Conservation (phyloP, 2,113 vertebrate genomes). For the Neolamprologus sp. region DNA sequence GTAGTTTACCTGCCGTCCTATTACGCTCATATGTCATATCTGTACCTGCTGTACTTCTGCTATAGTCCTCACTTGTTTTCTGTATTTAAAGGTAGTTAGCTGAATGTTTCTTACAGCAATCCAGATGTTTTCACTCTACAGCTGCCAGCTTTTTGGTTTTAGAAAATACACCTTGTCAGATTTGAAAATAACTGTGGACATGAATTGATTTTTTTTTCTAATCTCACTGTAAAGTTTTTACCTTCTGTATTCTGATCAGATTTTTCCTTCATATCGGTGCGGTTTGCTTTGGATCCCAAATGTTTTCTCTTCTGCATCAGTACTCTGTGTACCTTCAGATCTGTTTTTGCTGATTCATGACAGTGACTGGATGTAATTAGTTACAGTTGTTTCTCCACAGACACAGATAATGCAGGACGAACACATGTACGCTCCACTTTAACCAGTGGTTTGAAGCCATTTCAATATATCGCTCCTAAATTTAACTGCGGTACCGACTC, state of each 20-base stretch:
- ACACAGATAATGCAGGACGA: background rate
- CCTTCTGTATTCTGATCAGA: background rate
- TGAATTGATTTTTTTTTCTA: background rate
- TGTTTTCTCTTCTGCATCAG: background rate
- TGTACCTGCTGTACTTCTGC: slow-evolving; percentile 37
- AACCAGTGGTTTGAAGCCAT: background rate
- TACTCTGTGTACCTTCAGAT: background rate
- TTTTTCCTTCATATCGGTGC: background rate
- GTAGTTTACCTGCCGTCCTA: slow-evolving; percentile 44
- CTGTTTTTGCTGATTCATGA: background rate
- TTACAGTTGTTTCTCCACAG: background rate
- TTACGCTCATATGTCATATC: slow-evolving; percentile 29
- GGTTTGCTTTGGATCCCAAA: background rate
- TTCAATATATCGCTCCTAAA: background rate
- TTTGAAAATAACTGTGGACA: slow-evolving; percentile 1
- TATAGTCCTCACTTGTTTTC: slow-evolving; percentile 30
- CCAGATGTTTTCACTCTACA: slow-evolving; percentile 8
- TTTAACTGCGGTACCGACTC: background rate
- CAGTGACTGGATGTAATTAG: background rate
- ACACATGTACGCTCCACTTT: background rate
- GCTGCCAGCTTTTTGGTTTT: background rate
- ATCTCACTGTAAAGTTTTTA: background rate
- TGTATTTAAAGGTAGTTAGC: slow-evolving; percentile 39
- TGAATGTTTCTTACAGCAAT: slow-evolving; percentile 45
- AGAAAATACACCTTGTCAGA: slow-evolving; percentile 2